Evolutionary conservation across 35 echinoderm and acorn worm species (phyloP).

Genomic region (Ophioderma brevispina): DNA sequence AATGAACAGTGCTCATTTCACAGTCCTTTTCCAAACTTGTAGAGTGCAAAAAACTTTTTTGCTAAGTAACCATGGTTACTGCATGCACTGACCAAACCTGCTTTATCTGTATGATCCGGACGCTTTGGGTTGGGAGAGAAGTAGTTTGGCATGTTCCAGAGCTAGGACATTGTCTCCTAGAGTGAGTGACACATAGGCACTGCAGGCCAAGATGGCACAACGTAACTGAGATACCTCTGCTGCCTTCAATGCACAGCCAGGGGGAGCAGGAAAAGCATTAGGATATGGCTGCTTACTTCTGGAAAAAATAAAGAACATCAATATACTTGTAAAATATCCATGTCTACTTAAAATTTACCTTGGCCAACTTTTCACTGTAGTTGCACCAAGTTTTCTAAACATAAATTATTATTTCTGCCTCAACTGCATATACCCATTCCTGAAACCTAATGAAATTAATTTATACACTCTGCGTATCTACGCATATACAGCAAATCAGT

Average conservation of each 20-base stretch:
- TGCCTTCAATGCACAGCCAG: conserved; percentile 71
- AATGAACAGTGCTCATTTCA: background rate
- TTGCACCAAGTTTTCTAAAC: too few relatives aligned
- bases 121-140: conserved; percentile 68
- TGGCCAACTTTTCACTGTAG: too few relatives aligned
- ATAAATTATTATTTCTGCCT: too few relatives aligned
- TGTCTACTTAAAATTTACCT: too few relatives aligned
- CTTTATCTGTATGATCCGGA: conserved; percentile 85
- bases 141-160: conserved; percentile 65
- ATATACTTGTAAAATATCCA: too few relatives aligned
- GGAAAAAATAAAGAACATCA: background rate
- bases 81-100: background rate
- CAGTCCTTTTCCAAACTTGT: too few relatives aligned
- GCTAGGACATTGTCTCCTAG: conserved; percentile 76
- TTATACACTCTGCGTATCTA: too few relatives aligned
- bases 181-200: conserved; percentile 78
- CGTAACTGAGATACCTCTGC: conserved; percentile 75
- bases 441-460: too few relatives aligned
- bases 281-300: conserved; percentile 30
- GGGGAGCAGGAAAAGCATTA: conserved; percentile 38
- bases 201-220: conserved; percentile 84
- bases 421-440: too few relatives aligned
- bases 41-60: too few relatives aligned
- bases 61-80: too few relatives aligned
- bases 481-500: too few relatives aligned